These are phyloP conservation scores for Crypturellus tataupa DNA, from an alignment of 2,797 vertebrate genomes.

Conservation along the genomic window DNA sequence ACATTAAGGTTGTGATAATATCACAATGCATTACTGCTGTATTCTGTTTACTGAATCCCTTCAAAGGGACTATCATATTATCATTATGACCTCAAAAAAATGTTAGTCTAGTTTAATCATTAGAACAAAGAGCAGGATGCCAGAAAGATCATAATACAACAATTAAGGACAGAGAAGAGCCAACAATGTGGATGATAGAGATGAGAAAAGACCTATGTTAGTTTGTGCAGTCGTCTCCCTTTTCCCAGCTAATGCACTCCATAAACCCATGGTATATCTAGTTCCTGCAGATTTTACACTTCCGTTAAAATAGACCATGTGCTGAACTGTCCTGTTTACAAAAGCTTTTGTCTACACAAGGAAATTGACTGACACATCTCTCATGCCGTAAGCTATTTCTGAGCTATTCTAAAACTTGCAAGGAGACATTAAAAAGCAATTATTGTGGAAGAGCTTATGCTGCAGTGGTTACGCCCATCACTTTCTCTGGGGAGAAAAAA, in stretches of 20 bases:
- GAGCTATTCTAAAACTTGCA: slow-evolving; percentile 30
- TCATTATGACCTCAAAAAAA: slow-evolving; percentile 43
- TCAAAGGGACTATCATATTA: slow-evolving; percentile 58
- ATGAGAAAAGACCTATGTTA: slow-evolving; percentile 5
- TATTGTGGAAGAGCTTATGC: slow-evolving; percentile 39
- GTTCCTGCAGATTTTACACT: not conserved
- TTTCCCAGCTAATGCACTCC: not conserved
- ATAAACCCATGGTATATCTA: not conserved
- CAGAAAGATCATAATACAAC: slow-evolving; percentile 25
- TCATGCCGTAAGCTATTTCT: not conserved
- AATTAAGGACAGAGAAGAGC: not conserved
- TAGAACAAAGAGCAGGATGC: slow-evolving; percentile 32
- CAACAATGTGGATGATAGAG: not conserved
- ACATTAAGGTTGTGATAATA: slow-evolving; percentile 13
- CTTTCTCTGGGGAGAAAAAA: slow-evolving; percentile 13
- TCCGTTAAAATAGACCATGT: not conserved
- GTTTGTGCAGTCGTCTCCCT: not conserved
- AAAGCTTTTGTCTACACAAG: not conserved
- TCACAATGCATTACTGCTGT: not conserved
- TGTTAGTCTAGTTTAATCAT: slow-evolving; percentile 43
- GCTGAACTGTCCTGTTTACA: not conserved
- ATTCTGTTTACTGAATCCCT: not conserved
- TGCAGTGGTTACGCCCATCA: slow-evolving; percentile 53
- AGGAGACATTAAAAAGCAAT: not conserved
- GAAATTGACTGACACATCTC: not conserved